Evolutionary conservation across 2,797 vertebrate species (phyloP), one percentile per base, ranked within the genome.

Genomic region (Nyctibius grandis): DNA sequence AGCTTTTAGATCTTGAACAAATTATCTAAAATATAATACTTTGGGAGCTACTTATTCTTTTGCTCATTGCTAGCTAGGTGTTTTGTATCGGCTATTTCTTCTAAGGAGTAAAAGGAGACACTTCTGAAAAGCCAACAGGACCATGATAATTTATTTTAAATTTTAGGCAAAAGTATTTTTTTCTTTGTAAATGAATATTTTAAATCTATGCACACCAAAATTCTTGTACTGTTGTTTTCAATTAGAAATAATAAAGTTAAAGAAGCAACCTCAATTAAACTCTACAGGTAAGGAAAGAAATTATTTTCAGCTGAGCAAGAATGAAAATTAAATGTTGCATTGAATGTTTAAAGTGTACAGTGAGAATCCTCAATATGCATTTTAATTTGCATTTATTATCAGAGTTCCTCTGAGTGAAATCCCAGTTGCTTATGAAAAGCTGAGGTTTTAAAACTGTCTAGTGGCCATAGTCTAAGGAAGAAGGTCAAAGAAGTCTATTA

Each of bases 371-470:
- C 85, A 91, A 63, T 50, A 61, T 25, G 78, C 29, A 40, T 83
- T 89, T 91, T 87, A 85, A 79, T 96, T 91, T 89, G 63, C 60
- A 90, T 85, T 94, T 92, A 79, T 80, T 93, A 85, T 48, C 25
- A 70, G 70, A 79, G 76, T 76, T 88, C 83, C 88, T 96, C 93
- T 89, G 69, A 83, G 69, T 87, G 51, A 68, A 96, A 96, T 78
- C 60, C 59, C 13, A 3, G 56, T 79, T 95, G 61, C 44, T 91
- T 85, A 65, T 54, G 75, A 68, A 95, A 88, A 87, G 17, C 78
- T 75, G 56, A 75, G 36, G 25, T 68, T 89, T 89, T 93, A 95
- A 92, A 94, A 59, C 42, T 57, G 21, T 38, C 75, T 81, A 17
- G 47, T 84, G 68, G 45, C 63, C 4, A 0, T 38, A 54, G 65